Base-by-base conservation (phyloP, 2,888 invertebrate genomes). In the Hypomecis punctinalis region DNA sequence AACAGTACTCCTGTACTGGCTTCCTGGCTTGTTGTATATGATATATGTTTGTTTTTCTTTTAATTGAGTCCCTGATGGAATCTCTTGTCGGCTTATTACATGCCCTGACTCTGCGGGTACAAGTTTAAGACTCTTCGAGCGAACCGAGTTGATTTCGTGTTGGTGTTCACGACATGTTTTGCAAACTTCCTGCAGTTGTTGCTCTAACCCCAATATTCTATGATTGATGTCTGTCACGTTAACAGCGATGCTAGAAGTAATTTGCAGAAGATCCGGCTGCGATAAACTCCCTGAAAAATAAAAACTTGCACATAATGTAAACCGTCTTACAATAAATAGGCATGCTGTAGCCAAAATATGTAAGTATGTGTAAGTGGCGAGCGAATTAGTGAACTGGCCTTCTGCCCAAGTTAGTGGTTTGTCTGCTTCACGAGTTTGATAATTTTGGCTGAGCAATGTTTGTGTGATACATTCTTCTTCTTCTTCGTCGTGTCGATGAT, bases 181-280 rank as follows among this genome's bases (percentile, higher is more conserved):
- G 69, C 79, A 86, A 39, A 88, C 87, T 78, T 80, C 80, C 62
- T 81, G 80, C 45, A 88, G 73, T 68, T 88, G 83, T 58, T 86
- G 75, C 71, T 90, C 89, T 46, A 88, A 73, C 13, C 84, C 84
- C 57, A 78, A 71, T 71, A 89, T 88, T 73, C 87, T 88, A 62
- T 85, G 84, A 70, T 88, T 89, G 53, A 90, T 75, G 66, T 91
- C 84, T 13, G 85, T 83, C 13, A 90, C 86, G 66, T 89, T 88
- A 43, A 86, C 76, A 69, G 83, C 81, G 70, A 87, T 84, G 74
- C 84, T 88, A 51, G 91, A 89, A 76, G 85, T 85, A 71, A 85
- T 87, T 77, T 85, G 84, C 54, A 86, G 84, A 58, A 86, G 84
- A 67, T 87, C 83, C 11, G 83, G 82, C 71, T 88, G 86, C 43